Conservation (phyloP, 1,140 invertebrate species). For the Drosophila bocki region DNA sequence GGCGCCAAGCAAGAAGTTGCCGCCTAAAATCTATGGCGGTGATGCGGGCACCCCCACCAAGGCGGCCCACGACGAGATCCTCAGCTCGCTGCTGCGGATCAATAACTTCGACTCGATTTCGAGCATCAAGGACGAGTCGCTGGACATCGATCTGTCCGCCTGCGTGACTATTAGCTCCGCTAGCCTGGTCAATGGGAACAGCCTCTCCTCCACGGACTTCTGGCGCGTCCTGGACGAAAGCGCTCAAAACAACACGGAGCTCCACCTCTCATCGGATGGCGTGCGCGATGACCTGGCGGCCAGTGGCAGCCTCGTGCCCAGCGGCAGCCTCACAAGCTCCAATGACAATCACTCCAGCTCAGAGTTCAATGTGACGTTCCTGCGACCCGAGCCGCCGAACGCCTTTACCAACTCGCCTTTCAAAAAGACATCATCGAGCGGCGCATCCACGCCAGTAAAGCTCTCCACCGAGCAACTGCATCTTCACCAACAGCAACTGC, state of each 20-base stretch:
- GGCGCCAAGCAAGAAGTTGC: constrained; percentile 84
- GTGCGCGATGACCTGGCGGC: constrained; percentile 50
- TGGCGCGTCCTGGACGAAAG: constrained; percentile 81
- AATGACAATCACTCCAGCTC: constrained; percentile 64
- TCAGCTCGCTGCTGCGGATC: constrained; percentile 75
- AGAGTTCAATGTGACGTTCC: constrained; percentile 67
- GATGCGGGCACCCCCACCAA: constrained; percentile 69
- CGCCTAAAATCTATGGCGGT: constrained; percentile 77
- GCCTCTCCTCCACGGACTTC: constrained; percentile 80
- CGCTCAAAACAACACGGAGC: constrained; percentile 74
- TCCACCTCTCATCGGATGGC: constrained; percentile 63
- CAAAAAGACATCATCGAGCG: constrained; percentile 53
- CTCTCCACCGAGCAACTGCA: constrained; percentile 58
- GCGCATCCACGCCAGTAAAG: constrained; percentile 42
- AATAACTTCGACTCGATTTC: constrained; percentile 83
- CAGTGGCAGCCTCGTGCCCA: constrained; percentile 25
- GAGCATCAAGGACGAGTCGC: constrained; percentile 82
- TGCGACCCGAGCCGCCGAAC: constrained; percentile 70
- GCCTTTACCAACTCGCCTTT: constrained; percentile 74
- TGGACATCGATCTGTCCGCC: constrained; percentile 83
- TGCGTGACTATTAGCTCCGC: constrained; percentile 80
- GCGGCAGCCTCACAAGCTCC: constrained; percentile 15
- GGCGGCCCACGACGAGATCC: constrained; percentile 79
- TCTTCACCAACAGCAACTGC: constrained; percentile 26
- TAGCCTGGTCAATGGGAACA: constrained; percentile 74